Base-by-base conservation (phyloP, 1,140 invertebrate species). In the Bombus waltoni region DNA sequence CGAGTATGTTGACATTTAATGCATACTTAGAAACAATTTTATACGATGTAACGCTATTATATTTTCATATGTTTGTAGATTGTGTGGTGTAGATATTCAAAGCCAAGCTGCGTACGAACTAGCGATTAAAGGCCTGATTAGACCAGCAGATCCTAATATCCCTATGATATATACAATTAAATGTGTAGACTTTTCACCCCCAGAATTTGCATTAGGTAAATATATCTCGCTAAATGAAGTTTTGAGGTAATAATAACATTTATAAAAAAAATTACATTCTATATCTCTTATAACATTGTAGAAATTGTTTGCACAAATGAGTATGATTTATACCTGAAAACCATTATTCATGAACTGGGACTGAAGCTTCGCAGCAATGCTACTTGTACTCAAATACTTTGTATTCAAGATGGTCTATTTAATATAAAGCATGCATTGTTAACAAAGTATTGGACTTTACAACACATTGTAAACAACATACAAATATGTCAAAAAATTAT, bases 31-130 rank as follows among this genome's bases (percentile, higher is more conserved):
- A 6, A 59, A 22, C 25, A 35, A 66, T 10, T 15, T 13, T 78
- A 22, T 72, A n/a, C 9, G 11, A 72, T 65, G 10, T 3, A 78
- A 78, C 35, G 73, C 75, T 72, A 73, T 70, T 70, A 28, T 44
- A 82, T 22, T 73, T 74, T 74, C 71, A 28, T 75, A 35, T 53
- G 38, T 70, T 74, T 47, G 62, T 93, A 98, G 98, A 87, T 92
- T 97, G 70, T 96, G 96, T 85, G 98, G 98, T 66, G 95, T 99
- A 0, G 96, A 98, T 94, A 95, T 98, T 57, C 96, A 98, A 88
- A 98, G 97, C 87, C 97, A 99, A 95, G 96, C 97, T 74, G 98
- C 98, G 18, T 99, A 98, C 94, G 98, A 99, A 72, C 91, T 99
- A 81, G 98, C 98, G 32, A 95, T 96, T 28, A 94, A 97, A 95